Evolutionary conservation across 2,888 invertebrate species (phyloP).

Genomic region (Brenthis daphne): DNA sequence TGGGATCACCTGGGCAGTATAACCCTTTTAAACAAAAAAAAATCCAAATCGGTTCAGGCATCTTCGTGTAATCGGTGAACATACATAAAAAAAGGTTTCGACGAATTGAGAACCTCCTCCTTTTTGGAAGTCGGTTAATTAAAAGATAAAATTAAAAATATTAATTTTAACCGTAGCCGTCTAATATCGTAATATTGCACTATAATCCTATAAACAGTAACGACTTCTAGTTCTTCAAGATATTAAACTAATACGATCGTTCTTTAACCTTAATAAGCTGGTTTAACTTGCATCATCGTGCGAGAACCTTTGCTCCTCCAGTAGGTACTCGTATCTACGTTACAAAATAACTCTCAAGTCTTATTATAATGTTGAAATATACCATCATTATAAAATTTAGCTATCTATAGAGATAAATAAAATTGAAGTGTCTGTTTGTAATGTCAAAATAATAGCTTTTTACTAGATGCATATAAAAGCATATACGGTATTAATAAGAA

Average conservation of each 20-base stretch:
- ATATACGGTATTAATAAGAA: too few species aligned
- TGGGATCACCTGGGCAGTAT: too few species aligned
- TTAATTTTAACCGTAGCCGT: not conserved
- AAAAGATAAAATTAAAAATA: too few species aligned
- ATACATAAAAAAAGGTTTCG: too few species aligned
- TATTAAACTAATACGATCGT: constrained; percentile 19
- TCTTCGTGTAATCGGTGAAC: too few species aligned
- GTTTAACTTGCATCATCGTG: constrained; percentile 23
- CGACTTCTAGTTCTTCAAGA: constrained; percentile 21
- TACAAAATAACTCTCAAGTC: not conserved
- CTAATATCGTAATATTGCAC: constrained; percentile 14
- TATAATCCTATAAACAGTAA: constrained; percentile 17
- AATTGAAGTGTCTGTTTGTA: too few species aligned
- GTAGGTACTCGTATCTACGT: not conserved
- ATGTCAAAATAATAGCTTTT: too few species aligned
- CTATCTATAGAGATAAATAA: not conserved
- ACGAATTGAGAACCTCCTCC: too few species aligned
- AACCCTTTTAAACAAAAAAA: too few species aligned
- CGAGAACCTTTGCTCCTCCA: constrained; percentile 21
- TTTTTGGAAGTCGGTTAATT: too few species aligned
- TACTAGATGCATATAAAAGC: too few species aligned
- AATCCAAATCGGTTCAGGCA: too few species aligned
- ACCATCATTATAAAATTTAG: not conserved
- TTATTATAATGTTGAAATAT: not conserved
- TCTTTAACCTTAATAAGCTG: constrained; percentile 28